Evolutionary conservation across 2,888 invertebrate genomes (phyloP).

Genomic region (Philonicus albiceps): DNA sequence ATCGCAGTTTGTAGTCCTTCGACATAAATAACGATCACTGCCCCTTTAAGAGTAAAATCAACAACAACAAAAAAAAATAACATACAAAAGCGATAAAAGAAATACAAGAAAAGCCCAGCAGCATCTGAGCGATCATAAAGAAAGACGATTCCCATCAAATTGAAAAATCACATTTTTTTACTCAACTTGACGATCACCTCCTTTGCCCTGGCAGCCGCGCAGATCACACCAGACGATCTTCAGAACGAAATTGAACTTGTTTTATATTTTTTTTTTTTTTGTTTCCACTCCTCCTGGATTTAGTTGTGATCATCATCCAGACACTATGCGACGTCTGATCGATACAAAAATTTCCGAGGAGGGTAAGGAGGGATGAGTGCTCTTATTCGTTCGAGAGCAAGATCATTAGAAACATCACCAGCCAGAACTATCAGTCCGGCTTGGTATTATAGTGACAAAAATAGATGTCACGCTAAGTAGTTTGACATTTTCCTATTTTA

Average conservation of each 20-base stretch:
- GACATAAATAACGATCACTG: neutral
- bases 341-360: neutral
- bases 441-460: conserved; percentile 30
- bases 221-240: conserved; percentile 7
- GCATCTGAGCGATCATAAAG: conserved; percentile 28
- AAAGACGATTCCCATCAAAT: conserved; percentile 26
- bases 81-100: neutral
- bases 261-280: neutral
- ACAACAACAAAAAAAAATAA: neutral
- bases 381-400: neutral
- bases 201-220: neutral
- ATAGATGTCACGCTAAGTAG: conserved; percentile 39
- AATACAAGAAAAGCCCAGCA: neutral
- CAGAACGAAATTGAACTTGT: neutral
- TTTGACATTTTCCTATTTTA: conserved; percentile 40
- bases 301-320: neutral
- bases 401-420: neutral
- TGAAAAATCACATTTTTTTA: conserved; percentile 35
- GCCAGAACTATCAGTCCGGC: neutral
- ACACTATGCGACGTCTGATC: conserved; percentile 18
- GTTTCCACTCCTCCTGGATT: neutral
- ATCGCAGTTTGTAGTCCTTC: neutral
- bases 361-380: neutral
- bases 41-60: neutral
- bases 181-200: neutral